Base-by-base conservation (phyloP, 2,888 invertebrate genomes). In the Hermaeophaga mercurialis region DNA sequence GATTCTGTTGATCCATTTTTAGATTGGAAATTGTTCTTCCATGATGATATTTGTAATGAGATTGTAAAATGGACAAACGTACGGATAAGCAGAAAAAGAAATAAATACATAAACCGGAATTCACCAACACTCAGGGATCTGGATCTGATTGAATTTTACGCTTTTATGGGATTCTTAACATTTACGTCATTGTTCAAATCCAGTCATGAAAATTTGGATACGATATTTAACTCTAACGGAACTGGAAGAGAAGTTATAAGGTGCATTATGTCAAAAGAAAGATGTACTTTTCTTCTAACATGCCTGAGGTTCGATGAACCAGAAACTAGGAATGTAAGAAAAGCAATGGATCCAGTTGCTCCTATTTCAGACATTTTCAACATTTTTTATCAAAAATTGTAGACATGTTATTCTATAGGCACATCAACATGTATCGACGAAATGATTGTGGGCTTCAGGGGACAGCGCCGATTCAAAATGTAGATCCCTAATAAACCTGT, bases 261-360 rank as follows among this genome's bases (percentile, higher is more conserved):
- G 15, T 53, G 45, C 34, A 45, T 48, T 12, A 41, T 48, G 48
- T 39, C 19, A 9, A 38, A 54, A 31, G 28, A 54, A 46, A 45
- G 57, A 47, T 57, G 43, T 46, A 14, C 39, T 47, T 45, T 52
- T 14, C 52, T 46, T 43, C 52, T 54, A 14, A 15, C 19, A 24
- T 54, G 53, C 44, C 44, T 60, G 12, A 19, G 56, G 31, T 59
- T 59, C 45, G 59, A 59, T 43, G 47, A 62, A 36, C 49, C 48
- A 36, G 47, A 54, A 28, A 8, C 9, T 9, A 28, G 6, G 28
- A 7, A 22, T 28, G 28, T 8, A 6, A 28, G 28, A 2, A 8
- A 44, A 47, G 24, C 26, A 36, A 1, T 26, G 33, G 34, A 52
- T 46, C 33, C 55, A 43, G 47, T 36, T 14, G 50, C 58, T 28